phyloP scores from a whole-genome alignment of 2,797 vertebrate species.

The Pygocentrus nattereri region DNA sequence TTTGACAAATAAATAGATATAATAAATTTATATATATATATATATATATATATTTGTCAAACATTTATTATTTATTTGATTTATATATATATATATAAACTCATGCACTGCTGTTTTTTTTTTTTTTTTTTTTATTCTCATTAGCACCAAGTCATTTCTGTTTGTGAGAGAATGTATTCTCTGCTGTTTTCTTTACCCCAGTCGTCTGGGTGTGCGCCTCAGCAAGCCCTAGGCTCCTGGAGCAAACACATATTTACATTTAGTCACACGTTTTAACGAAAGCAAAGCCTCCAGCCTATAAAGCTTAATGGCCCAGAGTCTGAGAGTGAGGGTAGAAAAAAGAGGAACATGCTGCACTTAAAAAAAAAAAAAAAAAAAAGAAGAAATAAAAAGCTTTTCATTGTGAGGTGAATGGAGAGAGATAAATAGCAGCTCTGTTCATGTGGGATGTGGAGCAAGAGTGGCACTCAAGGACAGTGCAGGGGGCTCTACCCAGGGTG shows the following conservation, averaged over 20 bases:
- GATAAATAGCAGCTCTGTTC: conserved; percentile 23
- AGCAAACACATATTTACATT: conserved; percentile 63
- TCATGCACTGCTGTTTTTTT: too few relatives aligned
- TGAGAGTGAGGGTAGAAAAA: conserved; percentile 19
- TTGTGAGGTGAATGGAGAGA: not conserved
- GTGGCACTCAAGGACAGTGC: conserved; percentile 69
- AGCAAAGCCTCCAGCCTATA: conserved; percentile 63
- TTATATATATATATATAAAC: too few relatives aligned
- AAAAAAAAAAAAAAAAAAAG: conserved; percentile 2
- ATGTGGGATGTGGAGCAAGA: conserved; percentile 24
- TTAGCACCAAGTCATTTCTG: conserved; percentile 3
- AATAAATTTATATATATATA: too few relatives aligned
- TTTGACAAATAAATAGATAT: conserved; percentile 13
- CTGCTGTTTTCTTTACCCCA: conserved; percentile 34
- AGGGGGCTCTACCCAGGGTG: conserved; percentile 61
- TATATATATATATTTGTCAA: too few relatives aligned
- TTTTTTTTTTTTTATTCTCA: not conserved
- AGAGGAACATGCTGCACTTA: not conserved
- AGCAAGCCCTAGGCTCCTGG: conserved; percentile 60
- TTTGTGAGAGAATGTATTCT: conserved; percentile 48
- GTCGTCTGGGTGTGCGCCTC: conserved; percentile 54
- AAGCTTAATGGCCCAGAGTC: conserved; percentile 64
- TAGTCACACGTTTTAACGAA: conserved; percentile 71
- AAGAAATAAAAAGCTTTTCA: not conserved
- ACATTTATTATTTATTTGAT: too few relatives aligned